These are phyloP conservation scores for Eupithecia insigniata DNA, from an alignment of 2,888 invertebrate species.

Conservation along the genomic window DNA sequence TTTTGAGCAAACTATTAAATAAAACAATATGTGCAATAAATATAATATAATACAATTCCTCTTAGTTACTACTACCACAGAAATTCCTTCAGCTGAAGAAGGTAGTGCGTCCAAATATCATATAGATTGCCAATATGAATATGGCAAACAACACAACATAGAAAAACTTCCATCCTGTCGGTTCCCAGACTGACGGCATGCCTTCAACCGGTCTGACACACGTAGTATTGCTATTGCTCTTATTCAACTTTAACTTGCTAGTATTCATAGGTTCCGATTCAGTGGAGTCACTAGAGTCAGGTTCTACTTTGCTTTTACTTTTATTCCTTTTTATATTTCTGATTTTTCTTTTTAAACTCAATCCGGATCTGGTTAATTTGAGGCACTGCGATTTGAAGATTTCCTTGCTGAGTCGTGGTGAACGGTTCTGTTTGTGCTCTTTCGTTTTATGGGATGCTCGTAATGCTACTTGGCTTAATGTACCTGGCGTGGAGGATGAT, in stretches of 20 bases:
- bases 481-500: background rate
- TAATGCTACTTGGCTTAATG: background rate
- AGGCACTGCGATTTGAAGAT: background rate
- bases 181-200: background rate
- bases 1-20: background rate
- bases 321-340: background rate
- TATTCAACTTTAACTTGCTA: background rate
- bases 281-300: background rate
- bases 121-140: background rate
- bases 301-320: background rate
- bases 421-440: background rate
- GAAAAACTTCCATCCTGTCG: background rate
- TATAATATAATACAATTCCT: slow-evolving; percentile 48
- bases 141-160: background rate
- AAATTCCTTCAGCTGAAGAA: background rate
- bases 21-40: slow-evolving; percentile 24
- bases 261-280: background rate
- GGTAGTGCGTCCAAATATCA: background rate
- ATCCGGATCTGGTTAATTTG: background rate
- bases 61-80: slow-evolving; percentile 45
- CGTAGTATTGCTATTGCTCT: background rate
- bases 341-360: background rate
- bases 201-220: background rate
- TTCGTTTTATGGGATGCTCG: background rate
- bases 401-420: background rate